Evolutionary conservation across 2,888 invertebrate species (phyloP).

Genomic region (Tiliacea aurago): DNA sequence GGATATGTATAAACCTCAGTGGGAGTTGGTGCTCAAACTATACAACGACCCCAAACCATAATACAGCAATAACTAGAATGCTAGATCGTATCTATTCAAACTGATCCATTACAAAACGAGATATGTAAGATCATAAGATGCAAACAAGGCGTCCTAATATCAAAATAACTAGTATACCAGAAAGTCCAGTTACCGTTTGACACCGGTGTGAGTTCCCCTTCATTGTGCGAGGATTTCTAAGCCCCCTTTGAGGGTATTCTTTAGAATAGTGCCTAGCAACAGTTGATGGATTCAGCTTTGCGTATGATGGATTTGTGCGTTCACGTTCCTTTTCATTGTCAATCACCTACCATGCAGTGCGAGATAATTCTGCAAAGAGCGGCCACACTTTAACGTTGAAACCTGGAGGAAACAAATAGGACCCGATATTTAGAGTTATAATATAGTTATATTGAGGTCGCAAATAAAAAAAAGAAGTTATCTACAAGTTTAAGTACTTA

Average conservation of each 20-base stretch:
- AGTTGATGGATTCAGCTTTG: constrained; percentile 33
- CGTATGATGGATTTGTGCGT: constrained; percentile 7
- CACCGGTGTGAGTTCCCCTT: constrained; percentile 33
- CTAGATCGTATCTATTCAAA: constrained; percentile 1
- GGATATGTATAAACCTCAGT: neutral
- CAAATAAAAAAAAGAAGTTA: no score
- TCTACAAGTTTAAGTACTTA: no score
- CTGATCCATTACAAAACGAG: neutral
- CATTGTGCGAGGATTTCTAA: constrained; percentile 57
- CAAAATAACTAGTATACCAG: constrained; percentile 23
- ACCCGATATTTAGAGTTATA: neutral
- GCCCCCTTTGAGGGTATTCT: constrained; percentile 36
- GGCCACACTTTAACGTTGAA: neutral
- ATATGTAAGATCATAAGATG: neutral
- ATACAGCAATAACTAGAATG: constrained; percentile 8
- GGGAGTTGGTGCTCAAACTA: constrained; percentile 1
- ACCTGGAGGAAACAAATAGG: neutral
- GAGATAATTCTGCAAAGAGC: constrained; percentile 8
- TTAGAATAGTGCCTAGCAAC: constrained; percentile 44
- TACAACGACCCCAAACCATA: neutral
- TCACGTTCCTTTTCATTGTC: constrained; percentile 27
- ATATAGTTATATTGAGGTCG: neutral
- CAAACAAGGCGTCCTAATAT: constrained; percentile 22
- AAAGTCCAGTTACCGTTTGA: constrained; percentile 42
- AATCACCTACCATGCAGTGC: constrained; percentile 11